These are phyloP conservation scores for Engystomops pustulosus DNA, from an alignment of 2,113 vertebrate species.

Conservation along the genomic window DNA sequence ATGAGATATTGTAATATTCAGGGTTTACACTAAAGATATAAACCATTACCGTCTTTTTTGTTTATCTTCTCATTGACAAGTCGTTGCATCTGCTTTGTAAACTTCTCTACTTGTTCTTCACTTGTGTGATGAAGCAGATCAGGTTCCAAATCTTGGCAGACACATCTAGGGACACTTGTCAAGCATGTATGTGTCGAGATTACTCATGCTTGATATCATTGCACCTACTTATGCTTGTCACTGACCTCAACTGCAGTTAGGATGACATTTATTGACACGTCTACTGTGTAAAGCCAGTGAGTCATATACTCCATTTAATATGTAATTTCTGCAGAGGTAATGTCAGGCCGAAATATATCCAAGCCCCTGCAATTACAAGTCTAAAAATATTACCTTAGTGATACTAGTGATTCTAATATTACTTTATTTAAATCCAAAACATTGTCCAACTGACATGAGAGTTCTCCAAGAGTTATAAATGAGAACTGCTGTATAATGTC, in stretches of 20 bases:
- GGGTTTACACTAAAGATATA: background rate
- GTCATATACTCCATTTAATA: background rate
- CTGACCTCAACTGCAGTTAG: background rate
- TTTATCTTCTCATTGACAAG: background rate
- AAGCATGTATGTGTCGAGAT: background rate
- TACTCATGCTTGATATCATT: conserved; percentile 6
- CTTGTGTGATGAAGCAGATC: background rate
- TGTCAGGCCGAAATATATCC: background rate
- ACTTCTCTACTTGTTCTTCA: background rate
- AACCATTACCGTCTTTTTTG: background rate
- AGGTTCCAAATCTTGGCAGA: conserved; percentile 18
- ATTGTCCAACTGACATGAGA: too few species aligned
- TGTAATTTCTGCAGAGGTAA: background rate
- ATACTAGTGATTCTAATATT: too few species aligned
- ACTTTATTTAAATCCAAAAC: too few species aligned
- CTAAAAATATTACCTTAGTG: too few species aligned
- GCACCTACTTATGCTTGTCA: conserved; percentile 10
- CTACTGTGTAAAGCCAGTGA: background rate
- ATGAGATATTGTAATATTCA: background rate
- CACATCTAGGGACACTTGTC: background rate
- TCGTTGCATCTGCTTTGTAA: background rate
- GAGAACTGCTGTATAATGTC: too few species aligned
- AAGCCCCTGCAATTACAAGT: too few species aligned
- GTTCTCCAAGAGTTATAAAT: too few species aligned
- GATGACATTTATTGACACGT: background rate